Percentiles rank a stretch among this genome's conserved stretches.
These are phyloP conservation scores for Aromia moschata DNA, from an alignment of 2,888 invertebrate genomes.

Conservation along the genomic window DNA sequence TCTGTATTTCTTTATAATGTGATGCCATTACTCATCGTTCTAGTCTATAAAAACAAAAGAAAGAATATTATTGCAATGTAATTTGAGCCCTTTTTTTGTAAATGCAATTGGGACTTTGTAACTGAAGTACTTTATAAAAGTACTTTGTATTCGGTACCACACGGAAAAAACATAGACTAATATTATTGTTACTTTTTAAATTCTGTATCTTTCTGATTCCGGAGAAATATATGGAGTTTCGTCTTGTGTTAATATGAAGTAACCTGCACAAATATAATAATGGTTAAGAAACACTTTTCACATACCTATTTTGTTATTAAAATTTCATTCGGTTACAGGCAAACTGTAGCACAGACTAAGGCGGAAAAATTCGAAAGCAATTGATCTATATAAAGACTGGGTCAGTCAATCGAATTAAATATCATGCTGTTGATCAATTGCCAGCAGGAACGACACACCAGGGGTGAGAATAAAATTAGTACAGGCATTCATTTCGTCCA, in stretches of 20 bases:
- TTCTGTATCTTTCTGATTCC: no score
- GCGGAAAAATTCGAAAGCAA: slow-evolving; percentile 49
- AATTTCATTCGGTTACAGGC: slow-evolving; percentile 14
- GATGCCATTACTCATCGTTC: slow-evolving; percentile 53
- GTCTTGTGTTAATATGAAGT: no score
- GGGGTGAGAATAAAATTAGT: slow-evolving; percentile 15
- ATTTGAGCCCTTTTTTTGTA: no score
- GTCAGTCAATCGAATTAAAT: slow-evolving; percentile 62
- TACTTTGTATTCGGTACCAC: no score
- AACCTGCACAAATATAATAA: no score
- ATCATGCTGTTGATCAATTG: slow-evolving; percentile 61
- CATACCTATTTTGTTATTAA: slow-evolving; percentile 7
- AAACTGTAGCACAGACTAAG: slow-evolving; percentile 33
- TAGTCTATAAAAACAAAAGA: slow-evolving; percentile 32
- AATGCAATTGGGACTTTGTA: no score
- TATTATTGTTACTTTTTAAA: no score
- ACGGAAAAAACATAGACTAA: no score
- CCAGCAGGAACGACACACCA: slow-evolving; percentile 48
- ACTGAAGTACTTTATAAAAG: no score
- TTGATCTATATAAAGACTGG: slow-evolving; percentile 65
- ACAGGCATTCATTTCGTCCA: no score
- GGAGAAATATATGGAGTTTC: no score
- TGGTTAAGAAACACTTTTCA: not conserved
- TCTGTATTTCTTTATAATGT: slow-evolving; percentile 45
- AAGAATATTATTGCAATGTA: no score